A percentile compares a stretch with the other conserved stretches of the same genome.
Evolutionary conservation across 1,140 invertebrate genomes (phyloP).

Genomic region (Tetramorium simillimum): DNA sequence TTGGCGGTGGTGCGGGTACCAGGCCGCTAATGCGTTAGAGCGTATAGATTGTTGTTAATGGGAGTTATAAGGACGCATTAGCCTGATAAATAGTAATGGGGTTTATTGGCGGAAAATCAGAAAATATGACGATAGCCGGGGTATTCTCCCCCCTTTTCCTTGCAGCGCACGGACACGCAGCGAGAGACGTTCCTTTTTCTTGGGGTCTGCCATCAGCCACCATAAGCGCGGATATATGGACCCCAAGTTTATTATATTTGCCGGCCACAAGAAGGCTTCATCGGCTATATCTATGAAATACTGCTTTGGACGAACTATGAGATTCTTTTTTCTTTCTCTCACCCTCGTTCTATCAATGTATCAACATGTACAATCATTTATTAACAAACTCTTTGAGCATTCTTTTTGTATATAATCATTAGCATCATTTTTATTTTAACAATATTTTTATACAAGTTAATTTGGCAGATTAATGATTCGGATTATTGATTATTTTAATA

Average conservation of each 20-base stretch:
- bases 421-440: background rate
- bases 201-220: conserved; percentile 74
- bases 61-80: conserved; percentile 84
- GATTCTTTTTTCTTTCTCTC: conserved; percentile 70
- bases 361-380: conserved; percentile 14
- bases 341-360: conserved; percentile 31
- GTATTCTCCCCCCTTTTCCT: conserved; percentile 77
- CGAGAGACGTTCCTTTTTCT: conserved; percentile 79
- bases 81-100: conserved; percentile 86
- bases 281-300: conserved; percentile 84
- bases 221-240: conserved; percentile 84
- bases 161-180: conserved; percentile 58
- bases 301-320: conserved; percentile 74
- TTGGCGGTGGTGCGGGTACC: conserved; percentile 55
- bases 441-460: background rate
- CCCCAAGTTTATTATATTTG: conserved; percentile 85
- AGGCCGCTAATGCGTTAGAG: conserved; percentile 77
- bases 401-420: background rate
- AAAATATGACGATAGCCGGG: conserved; percentile 82
- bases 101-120: conserved; percentile 86
- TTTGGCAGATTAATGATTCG: background rate
- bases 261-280: conserved; percentile 83
- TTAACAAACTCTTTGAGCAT: background rate
- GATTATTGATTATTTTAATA: background rate
- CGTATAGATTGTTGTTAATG: conserved; percentile 85